Evolutionary conservation across 1,140 invertebrate genomes (phyloP).

Genomic region (Drosophila bocqueti): DNA sequence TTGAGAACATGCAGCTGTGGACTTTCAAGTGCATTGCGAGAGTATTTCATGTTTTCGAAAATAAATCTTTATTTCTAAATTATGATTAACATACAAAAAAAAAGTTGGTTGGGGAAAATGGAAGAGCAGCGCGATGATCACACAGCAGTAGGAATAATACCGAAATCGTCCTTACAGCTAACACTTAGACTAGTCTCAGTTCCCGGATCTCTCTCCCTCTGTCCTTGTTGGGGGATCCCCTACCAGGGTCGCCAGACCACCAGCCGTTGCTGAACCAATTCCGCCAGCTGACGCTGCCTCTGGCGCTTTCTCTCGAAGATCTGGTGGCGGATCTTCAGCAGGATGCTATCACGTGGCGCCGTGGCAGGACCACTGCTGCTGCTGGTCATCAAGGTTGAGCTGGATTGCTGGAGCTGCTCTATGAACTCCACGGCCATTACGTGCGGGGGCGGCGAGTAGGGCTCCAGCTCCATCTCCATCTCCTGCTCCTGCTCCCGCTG

Average conservation of each 20-base stretch:
- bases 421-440: conserved; percentile 67
- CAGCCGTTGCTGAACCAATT: conserved; percentile 57
- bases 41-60: conserved; percentile 24
- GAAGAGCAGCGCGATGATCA: conserved; percentile 66
- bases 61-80: conserved; percentile 33
- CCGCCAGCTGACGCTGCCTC: conserved; percentile 62
- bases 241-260: conserved; percentile 82
- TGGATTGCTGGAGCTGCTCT: conserved; percentile 47
- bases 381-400: not conserved
- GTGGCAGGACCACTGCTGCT: not conserved
- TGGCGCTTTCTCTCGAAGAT: conserved; percentile 79
- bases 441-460: conserved; percentile 21
- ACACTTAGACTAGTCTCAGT: conserved; percentile 40
- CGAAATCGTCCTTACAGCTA: conserved; percentile 28
- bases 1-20: not conserved
- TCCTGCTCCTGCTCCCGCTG: conserved; percentile 12
- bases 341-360: conserved; percentile 69
- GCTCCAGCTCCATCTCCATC: conserved; percentile 7
- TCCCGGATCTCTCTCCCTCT: conserved; percentile 19
- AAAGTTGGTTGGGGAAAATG: conserved; percentile 39
- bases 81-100: conserved; percentile 37
- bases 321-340: conserved; percentile 77
- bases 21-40: not conserved
- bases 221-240: not conserved
- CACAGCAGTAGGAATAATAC: conserved; percentile 71